These are phyloP conservation scores for Thalassaphorura encarpata DNA, from an alignment of 1,140 invertebrate species.

Conservation along the genomic window DNA sequence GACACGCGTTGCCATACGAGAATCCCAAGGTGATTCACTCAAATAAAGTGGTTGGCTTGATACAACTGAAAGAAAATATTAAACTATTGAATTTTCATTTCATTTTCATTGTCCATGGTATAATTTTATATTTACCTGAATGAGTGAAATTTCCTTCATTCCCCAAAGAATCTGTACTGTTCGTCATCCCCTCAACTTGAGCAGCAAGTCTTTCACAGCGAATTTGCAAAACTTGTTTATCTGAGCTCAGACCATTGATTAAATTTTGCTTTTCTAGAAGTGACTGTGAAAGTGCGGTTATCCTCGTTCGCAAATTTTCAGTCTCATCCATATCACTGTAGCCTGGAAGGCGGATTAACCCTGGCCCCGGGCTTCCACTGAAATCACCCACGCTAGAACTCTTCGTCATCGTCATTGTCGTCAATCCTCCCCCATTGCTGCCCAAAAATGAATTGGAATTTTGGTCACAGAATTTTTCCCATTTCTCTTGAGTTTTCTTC, in stretches of 20 bases:
- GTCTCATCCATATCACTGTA: constrained; percentile 7
- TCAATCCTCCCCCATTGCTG: background rate
- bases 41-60: constrained; percentile 30
- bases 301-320: constrained; percentile 25
- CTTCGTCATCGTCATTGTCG: background rate
- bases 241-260: constrained; percentile 28
- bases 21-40: constrained; percentile 31
- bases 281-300: constrained; percentile 25
- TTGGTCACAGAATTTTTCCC: too few species aligned
- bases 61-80: constrained; percentile 19
- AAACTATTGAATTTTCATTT: background rate
- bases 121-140: constrained; percentile 14
- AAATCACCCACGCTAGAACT: background rate
- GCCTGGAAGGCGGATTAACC: background rate
- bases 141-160: constrained; percentile 14
- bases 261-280: constrained; percentile 28
- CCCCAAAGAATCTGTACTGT: constrained; percentile 6
- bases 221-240: constrained; percentile 30
- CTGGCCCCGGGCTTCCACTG: background rate
- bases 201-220: constrained; percentile 25
- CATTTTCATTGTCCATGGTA: background rate
- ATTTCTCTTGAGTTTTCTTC: constrained; percentile 18
- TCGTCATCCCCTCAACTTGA: constrained; percentile 15
- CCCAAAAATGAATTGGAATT: too few species aligned
- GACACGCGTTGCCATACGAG: constrained; percentile 14